Base-by-base conservation (phyloP, 1,140 invertebrate species). In the Xylocopa sonorina region DNA sequence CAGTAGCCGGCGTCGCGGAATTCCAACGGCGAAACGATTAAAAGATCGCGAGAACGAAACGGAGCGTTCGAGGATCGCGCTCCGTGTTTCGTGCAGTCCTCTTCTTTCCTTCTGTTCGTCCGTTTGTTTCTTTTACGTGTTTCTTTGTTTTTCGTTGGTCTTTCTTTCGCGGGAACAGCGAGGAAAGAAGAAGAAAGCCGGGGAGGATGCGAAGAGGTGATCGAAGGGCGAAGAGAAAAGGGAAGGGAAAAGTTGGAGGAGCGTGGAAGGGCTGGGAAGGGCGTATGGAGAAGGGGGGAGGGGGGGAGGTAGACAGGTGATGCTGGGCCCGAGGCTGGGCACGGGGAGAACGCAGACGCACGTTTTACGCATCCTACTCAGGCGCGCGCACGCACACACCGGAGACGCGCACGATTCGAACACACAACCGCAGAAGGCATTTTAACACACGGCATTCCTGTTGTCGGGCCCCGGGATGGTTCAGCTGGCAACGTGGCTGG, bases 381-480 rank as follows among this genome's bases (percentile, higher is more conserved):
- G 58, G 69, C 80, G 60, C 79, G 66, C 67, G 83, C 81, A 80
- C 64, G 67, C 72, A 71, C 72, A 78, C 78, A 77, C 84, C 72
- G 72, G 73, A 68, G 82, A 60, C 83, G 58, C 84, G 34, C 76
- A 83, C 83, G 68, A 76, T 77, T 82, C 68, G 72, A 78, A 68
- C 64, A 81, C 68, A 78, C 83, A 83, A 71, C 78, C 87, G 88
- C 83, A 73, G 86, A 84, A 90, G 90, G 90, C 86, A 91, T 92
- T 93, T 92, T 92, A 92, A 92, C 91, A 89, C 90, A 91, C 90
- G 85, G 90, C 91, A 92, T 92, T 92, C 91, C 89, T 92, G 85
- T 89, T 89, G 89, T 91, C 88, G 89, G 86, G 89, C 88, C 87
- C 82, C 85, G 74, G 85, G 88, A 88, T 89, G 86, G 77, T 88